phyloP scores from a whole-genome alignment of 1,140 invertebrate genomes.

The Trichoplusia ni region DNA sequence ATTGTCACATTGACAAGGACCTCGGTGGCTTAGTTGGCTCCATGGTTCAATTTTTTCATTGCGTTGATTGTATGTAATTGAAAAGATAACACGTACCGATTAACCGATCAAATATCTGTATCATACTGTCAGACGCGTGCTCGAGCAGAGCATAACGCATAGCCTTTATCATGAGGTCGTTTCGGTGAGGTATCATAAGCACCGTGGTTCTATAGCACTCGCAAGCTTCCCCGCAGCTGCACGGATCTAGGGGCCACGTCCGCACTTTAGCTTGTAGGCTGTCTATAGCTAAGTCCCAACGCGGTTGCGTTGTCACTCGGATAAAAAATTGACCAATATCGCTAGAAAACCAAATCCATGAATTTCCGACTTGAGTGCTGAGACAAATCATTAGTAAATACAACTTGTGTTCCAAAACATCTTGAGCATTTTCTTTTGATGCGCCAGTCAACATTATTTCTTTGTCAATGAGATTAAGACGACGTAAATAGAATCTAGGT shows the following conservation, averaged over 20 bases:
- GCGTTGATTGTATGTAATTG: neutral
- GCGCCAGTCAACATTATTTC: slow-evolving; percentile 59
- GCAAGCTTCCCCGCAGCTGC: slow-evolving; percentile 67
- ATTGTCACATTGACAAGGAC: too few species aligned
- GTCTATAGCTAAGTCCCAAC: slow-evolving; percentile 68
- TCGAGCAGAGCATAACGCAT: slow-evolving; percentile 64
- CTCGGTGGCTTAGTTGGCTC: too few species aligned
- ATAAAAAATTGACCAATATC: slow-evolving; percentile 70
- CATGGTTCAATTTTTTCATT: too few species aligned
- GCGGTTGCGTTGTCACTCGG: slow-evolving; percentile 63
- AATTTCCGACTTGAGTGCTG: slow-evolving; percentile 60
- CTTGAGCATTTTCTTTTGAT: slow-evolving; percentile 59
- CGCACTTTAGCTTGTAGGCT: slow-evolving; percentile 58
- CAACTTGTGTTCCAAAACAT: slow-evolving; percentile 61
- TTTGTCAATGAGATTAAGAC: slow-evolving; percentile 66
- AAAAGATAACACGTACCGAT: slow-evolving; percentile 4
- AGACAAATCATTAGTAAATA: slow-evolving; percentile 67
- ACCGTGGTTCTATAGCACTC: slow-evolving; percentile 67
- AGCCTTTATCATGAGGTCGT: slow-evolving; percentile 68
- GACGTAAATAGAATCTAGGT: slow-evolving; percentile 54
- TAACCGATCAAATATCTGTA: slow-evolving; percentile 61
- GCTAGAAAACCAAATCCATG: slow-evolving; percentile 71
- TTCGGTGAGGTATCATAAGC: slow-evolving; percentile 65
- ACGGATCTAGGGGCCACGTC: slow-evolving; percentile 65
- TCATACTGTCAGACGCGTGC: slow-evolving; percentile 61